These are phyloP conservation scores for Leptinotarsa haldemani DNA, from an alignment of 2,888 invertebrate genomes.

Conservation along the genomic window DNA sequence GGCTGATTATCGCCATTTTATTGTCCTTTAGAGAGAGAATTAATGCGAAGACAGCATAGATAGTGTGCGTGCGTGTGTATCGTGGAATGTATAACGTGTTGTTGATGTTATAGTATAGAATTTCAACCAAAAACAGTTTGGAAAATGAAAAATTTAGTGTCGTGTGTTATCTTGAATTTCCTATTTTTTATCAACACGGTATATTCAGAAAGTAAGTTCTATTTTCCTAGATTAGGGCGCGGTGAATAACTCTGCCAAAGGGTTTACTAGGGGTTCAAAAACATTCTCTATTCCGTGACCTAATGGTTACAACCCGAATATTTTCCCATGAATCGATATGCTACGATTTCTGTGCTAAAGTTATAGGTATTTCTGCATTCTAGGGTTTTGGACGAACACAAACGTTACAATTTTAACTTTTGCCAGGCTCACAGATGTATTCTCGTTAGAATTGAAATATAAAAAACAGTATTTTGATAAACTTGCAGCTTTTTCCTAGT, in stretches of 20 bases:
- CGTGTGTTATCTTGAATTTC: constrained; percentile 58
- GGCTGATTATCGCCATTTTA: constrained; percentile 61
- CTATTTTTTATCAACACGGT: constrained; percentile 58
- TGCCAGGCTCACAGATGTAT: neutral
- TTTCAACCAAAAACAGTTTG: constrained; percentile 44
- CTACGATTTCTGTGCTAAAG: constrained; percentile 20
- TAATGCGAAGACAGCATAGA: constrained; percentile 54
- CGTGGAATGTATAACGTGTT: constrained; percentile 45
- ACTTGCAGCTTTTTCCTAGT: neutral
- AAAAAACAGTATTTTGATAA: neutral
- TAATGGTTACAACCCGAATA: constrained; percentile 25
- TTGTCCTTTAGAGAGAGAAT: constrained; percentile 55
- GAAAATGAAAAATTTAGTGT: constrained; percentile 62
- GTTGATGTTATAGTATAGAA: constrained; percentile 50
- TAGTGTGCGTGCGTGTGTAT: constrained; percentile 55
- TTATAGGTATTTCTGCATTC: constrained; percentile 15
- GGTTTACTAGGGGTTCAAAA: neutral
- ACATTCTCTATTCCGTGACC: constrained; percentile 3
- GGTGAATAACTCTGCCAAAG: constrained; percentile 22
- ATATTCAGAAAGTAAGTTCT: constrained; percentile 54
- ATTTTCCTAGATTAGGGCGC: constrained; percentile 38
- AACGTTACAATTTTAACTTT: constrained; percentile 11
- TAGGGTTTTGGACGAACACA: neutral
- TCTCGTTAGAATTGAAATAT: neutral
- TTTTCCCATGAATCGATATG: constrained; percentile 37